Percentiles rank a stretch among this genome's conserved stretches.
Evolutionary conservation across 1,140 invertebrate genomes (phyloP).

Genomic region (Thalassaphorura encarpata): DNA sequence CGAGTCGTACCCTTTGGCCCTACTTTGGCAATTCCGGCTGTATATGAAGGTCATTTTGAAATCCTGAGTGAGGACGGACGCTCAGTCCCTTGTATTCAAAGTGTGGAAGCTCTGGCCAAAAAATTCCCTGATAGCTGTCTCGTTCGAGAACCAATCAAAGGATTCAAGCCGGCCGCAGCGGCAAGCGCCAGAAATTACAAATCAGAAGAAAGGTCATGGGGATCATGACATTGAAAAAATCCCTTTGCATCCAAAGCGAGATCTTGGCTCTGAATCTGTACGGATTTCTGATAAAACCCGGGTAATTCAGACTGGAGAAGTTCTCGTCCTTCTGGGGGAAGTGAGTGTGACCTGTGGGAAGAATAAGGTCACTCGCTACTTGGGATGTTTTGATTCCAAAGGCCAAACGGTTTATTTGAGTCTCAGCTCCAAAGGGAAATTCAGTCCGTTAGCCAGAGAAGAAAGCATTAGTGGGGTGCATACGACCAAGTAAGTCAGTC

Average conservation of each 20-base stretch:
- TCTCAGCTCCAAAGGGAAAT: constrained; percentile 75
- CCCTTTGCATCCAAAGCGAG: no score
- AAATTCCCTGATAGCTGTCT: constrained; percentile 66
- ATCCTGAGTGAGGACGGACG: constrained; percentile 84
- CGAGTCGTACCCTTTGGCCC: constrained; percentile 66
- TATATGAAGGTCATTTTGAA: constrained; percentile 86
- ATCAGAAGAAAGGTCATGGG: background rate
- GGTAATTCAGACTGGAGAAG: constrained; percentile 62
- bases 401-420: constrained; percentile 72
- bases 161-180: constrained; percentile 42
- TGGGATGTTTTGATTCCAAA: constrained; percentile 73
- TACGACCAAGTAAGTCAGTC: constrained; percentile 45
- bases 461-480: constrained; percentile 89
- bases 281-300: constrained; percentile 54
- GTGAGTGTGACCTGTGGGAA: constrained; percentile 41
- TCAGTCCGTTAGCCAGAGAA: constrained; percentile 78
- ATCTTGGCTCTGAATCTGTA: background rate
- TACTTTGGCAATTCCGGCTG: constrained; percentile 75
- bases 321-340: constrained; percentile 63
- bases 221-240: constrained; percentile 1
- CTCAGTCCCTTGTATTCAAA: constrained; percentile 77
- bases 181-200: background rate
- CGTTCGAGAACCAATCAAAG: constrained; percentile 75
- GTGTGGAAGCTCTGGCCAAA: constrained; percentile 66
- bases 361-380: constrained; percentile 54